Evolutionary conservation across 2,888 invertebrate species (phyloP), one percentile per base, ranked within the genome.

Genomic region (Brachynemurus nebulosus): DNA sequence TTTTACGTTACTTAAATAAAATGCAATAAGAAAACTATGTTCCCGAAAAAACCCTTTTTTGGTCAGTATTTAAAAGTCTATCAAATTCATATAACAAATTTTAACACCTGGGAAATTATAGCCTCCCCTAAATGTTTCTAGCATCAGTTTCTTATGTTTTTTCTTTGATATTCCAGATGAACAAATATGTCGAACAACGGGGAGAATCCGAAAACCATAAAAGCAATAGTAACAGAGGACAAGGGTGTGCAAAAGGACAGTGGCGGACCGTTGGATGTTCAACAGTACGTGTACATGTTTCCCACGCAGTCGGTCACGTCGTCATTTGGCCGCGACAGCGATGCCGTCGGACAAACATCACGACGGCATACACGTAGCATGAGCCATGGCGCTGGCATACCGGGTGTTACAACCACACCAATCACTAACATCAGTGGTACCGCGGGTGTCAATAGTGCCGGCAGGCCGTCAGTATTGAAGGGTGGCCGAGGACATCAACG

Each of bases 361-460:
- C 59, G 66, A 2, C 79, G 80, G 16, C 89, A 89, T 63, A 77
- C 79, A 50, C 75, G 89, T 50, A 88, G 88, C 54, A 78, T 86
- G 53, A 89, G 88, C 63, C 89, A 89, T 69, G 89, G 86, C 43
- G 86, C 86, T 47, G 74, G 75, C 19, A 65, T 71, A 16, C 54
- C 62, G 38, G 69, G 68, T 46, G 67, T 66, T 49, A 70, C 60
- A 61, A 64, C 64, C 55, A 19, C 38, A 12, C 17, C 52, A 2
- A 59, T 66, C 2, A 79, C 80, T 16, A 88, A 89, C 63, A 77
- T 79, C 49, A 74, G 88, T 50, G 88, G 88, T 54, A 78, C 86
- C 53, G 88, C 88, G 62, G 88, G 89, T 69, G 88, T 86, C 44
- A 86, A 86, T 47, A 57, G 59, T 42, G 57, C 58, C 30, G 70